Evolutionary conservation across 2,797 vertebrate genomes (phyloP).

Genomic region (Rhinichthys osculus): DNA sequence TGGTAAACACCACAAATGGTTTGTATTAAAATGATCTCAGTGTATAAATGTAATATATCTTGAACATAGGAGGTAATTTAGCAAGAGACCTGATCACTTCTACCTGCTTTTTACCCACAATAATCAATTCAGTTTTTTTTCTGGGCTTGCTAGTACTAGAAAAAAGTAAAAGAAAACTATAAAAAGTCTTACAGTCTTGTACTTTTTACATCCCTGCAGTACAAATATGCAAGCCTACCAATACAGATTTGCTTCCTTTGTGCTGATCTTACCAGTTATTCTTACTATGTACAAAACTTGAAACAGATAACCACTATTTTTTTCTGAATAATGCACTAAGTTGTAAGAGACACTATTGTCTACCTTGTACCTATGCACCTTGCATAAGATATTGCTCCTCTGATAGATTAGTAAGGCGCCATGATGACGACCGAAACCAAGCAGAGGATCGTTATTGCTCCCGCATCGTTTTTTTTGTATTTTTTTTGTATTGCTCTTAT

Average conservation of each 20-base stretch:
- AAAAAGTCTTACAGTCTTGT: not conserved
- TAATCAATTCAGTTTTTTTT: not conserved
- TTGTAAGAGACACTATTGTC: not conserved
- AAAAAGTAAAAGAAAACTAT: not conserved
- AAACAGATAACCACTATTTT: not conserved
- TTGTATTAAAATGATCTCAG: not conserved
- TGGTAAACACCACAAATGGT: constrained; percentile 1
- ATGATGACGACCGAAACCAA: not conserved
- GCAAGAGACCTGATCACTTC: not conserved
- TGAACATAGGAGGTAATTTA: constrained; percentile 14
- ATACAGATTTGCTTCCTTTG: not conserved
- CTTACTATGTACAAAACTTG: constrained; percentile 11
- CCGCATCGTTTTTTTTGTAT: not conserved
- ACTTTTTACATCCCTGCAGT: not conserved
- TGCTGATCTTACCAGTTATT: not conserved
- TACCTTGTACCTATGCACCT: constrained; percentile 14
- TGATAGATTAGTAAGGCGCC: not conserved
- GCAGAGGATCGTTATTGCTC: not conserved
- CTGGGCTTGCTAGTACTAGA: not conserved
- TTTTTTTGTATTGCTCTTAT: not conserved
- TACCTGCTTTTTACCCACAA: not conserved
- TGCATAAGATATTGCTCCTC: constrained; percentile 10
- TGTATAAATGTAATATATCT: constrained; percentile 23
- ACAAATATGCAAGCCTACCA: not conserved
- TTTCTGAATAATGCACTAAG: not conserved